Evolutionary conservation across 1,140 invertebrate genomes (phyloP).

Genomic region (Drosophila lacertosa): DNA sequence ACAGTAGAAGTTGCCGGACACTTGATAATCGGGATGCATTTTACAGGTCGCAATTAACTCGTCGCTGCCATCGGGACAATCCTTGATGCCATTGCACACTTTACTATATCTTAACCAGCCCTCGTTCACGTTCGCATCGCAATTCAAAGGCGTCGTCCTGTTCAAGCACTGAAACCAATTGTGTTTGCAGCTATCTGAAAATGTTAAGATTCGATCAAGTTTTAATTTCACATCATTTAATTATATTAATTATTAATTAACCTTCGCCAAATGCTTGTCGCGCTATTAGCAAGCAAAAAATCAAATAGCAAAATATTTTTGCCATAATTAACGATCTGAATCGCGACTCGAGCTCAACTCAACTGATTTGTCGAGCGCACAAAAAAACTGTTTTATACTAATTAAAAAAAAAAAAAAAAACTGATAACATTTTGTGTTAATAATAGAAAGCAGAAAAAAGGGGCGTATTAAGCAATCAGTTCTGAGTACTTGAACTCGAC

Average conservation of each 20-base stretch:
- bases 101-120: slow-evolving; percentile 5
- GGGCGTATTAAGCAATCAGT: too few relatives aligned
- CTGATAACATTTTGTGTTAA: too few relatives aligned
- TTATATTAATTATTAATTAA: neutral
- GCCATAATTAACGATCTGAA: neutral
- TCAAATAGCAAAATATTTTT: slow-evolving; percentile 9
- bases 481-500: too few relatives aligned
- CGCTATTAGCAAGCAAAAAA: neutral
- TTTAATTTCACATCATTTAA: neutral
- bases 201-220: too few relatives aligned
- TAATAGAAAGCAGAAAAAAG: too few relatives aligned
- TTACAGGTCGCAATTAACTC: slow-evolving; percentile 12
- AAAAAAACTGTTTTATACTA: too few relatives aligned
- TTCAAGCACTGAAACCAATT: slow-evolving; percentile 4
- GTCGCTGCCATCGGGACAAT: slow-evolving; percentile 23
- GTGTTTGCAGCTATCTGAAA: neutral
- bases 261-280: neutral
- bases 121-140: neutral
- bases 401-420: too few relatives aligned
- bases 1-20: neutral
- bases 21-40: neutral
- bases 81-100: neutral
- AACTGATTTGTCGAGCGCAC: neutral
- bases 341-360: neutral
- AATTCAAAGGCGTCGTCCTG: neutral